Evolutionary conservation across 2,888 invertebrate genomes (phyloP).

Genomic region (Ganaspis brasiliensis): DNA sequence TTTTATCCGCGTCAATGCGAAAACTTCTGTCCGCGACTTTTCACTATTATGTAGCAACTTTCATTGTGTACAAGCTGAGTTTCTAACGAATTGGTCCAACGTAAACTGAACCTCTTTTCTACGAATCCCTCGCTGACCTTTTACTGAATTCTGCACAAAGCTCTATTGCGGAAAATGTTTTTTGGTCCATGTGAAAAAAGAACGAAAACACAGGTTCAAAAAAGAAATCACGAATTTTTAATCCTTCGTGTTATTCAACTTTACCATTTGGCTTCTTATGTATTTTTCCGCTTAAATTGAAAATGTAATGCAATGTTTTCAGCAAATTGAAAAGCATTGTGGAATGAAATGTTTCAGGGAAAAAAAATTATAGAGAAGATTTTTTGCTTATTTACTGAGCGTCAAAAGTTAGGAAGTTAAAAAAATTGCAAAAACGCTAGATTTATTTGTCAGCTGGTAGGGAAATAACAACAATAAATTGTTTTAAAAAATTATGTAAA

Average conservation of each 20-base stretch:
- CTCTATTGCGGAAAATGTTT: slow-evolving; percentile 29
- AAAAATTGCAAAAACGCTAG: too few species aligned
- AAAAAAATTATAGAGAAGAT: too few species aligned
- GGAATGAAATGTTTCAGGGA: too few species aligned
- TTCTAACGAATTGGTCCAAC: slow-evolving; percentile 43
- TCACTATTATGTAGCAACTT: slow-evolving; percentile 24
- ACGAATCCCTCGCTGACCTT: neutral
- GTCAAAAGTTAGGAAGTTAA: too few species aligned
- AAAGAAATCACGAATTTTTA: neutral
- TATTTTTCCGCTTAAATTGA: too few species aligned
- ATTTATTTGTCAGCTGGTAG: too few species aligned
- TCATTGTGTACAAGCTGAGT: slow-evolving; percentile 41
- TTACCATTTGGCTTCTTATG: too few species aligned
- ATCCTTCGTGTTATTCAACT: neutral
- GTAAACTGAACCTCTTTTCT: slow-evolving; percentile 22
- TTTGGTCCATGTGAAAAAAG: slow-evolving; percentile 6
- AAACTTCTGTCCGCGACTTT: slow-evolving; percentile 40
- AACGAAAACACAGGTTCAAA: neutral
- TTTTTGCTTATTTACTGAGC: too few species aligned
- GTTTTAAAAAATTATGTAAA: too few species aligned
- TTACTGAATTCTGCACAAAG: slow-evolving; percentile 20
- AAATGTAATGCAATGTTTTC: too few species aligned
- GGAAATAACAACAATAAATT: too few species aligned
- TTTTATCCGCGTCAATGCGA: slow-evolving; percentile 40
- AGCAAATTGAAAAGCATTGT: too few species aligned